Percentiles rank a stretch among this genome's conserved stretches.
phyloP scores from a whole-genome alignment of 1,140 invertebrate species.

The Panonychus citri region DNA sequence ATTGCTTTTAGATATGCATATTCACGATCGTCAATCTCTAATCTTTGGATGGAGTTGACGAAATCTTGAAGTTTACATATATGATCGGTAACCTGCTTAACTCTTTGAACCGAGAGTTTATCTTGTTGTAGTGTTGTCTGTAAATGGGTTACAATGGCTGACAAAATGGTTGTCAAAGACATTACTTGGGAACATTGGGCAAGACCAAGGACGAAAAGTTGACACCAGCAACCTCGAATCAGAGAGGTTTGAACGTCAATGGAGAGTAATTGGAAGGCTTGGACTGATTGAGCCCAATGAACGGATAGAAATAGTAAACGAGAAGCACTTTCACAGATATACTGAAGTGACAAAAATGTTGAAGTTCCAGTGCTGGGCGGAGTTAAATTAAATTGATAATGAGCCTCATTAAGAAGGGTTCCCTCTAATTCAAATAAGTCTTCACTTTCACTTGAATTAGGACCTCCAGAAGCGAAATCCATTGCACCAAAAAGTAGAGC shows the following conservation, averaged over 20 bases:
- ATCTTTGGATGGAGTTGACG: constrained; percentile 42
- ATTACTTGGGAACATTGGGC: constrained; percentile 61
- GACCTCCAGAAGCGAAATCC: background rate
- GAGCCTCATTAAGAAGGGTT: constrained; percentile 38
- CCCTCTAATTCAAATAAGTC: constrained; percentile 28
- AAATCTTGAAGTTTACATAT: constrained; percentile 60
- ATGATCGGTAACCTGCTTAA: constrained; percentile 50
- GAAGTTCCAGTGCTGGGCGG: constrained; percentile 47
- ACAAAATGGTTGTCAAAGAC: constrained; percentile 53
- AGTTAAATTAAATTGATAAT: constrained; percentile 50
- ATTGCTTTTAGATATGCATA: constrained; percentile 74
- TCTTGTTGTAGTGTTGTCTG: constrained; percentile 26
- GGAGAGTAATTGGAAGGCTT: constrained; percentile 50
- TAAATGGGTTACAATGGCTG: constrained; percentile 45
- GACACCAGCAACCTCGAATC: constrained; percentile 67
- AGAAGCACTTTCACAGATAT: constrained; percentile 74
- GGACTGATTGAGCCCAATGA: constrained; percentile 61
- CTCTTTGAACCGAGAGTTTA: constrained; percentile 37
- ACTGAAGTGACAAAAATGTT: constrained; percentile 53
- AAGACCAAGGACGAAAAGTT: constrained; percentile 71
- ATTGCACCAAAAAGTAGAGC: constrained; percentile 7
- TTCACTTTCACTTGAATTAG: constrained; percentile 20
- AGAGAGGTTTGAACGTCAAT: constrained; percentile 57
- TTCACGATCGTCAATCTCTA: constrained; percentile 55
- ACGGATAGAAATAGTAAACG: constrained; percentile 63